Evolutionary conservation across 2,797 vertebrate species (phyloP).

Genomic region (Paguma larvata): DNA sequence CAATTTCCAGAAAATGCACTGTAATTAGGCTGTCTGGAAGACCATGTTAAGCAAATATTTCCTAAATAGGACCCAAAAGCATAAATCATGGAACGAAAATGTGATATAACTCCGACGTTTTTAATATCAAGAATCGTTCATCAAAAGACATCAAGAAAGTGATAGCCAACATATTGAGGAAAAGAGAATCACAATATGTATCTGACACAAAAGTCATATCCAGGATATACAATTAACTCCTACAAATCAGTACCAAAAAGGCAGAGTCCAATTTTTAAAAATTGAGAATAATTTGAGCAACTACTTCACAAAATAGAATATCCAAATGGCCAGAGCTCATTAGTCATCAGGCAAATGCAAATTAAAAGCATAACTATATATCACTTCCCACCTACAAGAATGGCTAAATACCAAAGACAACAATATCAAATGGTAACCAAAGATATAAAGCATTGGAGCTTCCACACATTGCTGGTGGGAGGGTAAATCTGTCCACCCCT

Average conservation of each 20-base stretch:
- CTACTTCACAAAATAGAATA: slow-evolving; percentile 3
- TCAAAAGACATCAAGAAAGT: neutral
- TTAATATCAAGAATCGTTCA: neutral
- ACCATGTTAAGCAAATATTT: neutral
- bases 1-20: neutral
- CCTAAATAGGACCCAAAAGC: neutral
- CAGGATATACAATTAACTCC: neutral
- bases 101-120: neutral
- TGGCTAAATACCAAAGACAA: neutral
- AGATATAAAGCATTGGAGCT: neutral
- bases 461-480: neutral
- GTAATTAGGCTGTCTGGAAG: neutral
- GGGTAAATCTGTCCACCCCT: neutral
- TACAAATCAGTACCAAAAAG: neutral
- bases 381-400: neutral
- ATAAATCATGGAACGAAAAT: neutral
- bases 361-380: neutral
- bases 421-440: neutral
- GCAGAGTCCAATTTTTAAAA: neutral
- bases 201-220: neutral
- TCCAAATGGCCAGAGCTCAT: neutral
- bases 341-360: neutral
- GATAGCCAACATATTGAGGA: neutral
- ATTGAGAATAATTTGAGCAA: neutral
- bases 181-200: neutral